phyloP scores from a whole-genome alignment of 2,888 invertebrate species.

The Rhimphoctona megacephalus region DNA sequence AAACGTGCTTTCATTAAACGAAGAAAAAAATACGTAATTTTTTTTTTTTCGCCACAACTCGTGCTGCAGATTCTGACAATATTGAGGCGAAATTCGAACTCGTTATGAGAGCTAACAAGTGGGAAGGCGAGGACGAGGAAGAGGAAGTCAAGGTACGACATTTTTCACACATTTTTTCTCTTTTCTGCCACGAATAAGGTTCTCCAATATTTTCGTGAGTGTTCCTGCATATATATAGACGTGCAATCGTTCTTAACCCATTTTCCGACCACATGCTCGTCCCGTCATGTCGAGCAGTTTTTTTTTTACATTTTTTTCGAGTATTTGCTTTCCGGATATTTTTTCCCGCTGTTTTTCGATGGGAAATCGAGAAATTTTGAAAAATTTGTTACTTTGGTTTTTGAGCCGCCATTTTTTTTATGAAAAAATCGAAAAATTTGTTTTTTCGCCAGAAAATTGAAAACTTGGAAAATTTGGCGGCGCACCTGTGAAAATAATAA shows the following conservation, averaged over 20 bases:
- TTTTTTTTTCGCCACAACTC: slow-evolving; percentile 68
- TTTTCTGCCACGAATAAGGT: background rate
- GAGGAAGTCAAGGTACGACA: slow-evolving; percentile 91
- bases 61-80: slow-evolving; percentile 90
- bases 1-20: background rate
- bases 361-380: background rate
- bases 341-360: background rate
- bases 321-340: background rate
- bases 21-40: slow-evolving; percentile 11
- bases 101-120: slow-evolving; percentile 89
- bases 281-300: background rate
- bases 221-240: background rate
- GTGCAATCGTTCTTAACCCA: slow-evolving; percentile 5
- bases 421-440: too few relatives aligned
- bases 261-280: slow-evolving; percentile 28
- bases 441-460: background rate
- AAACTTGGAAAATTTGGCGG: background rate
- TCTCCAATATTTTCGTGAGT: background rate
- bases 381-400: background rate
- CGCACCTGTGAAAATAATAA: too few relatives aligned
- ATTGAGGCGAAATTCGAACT: slow-evolving; percentile 89
- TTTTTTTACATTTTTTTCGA: background rate
- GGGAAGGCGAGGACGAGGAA: slow-evolving; percentile 96
- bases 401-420: too few relatives aligned
- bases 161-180: background rate